These are phyloP conservation scores for Trematomus bernacchii DNA, from an alignment of 2,797 vertebrate species.

Conservation along the genomic window DNA sequence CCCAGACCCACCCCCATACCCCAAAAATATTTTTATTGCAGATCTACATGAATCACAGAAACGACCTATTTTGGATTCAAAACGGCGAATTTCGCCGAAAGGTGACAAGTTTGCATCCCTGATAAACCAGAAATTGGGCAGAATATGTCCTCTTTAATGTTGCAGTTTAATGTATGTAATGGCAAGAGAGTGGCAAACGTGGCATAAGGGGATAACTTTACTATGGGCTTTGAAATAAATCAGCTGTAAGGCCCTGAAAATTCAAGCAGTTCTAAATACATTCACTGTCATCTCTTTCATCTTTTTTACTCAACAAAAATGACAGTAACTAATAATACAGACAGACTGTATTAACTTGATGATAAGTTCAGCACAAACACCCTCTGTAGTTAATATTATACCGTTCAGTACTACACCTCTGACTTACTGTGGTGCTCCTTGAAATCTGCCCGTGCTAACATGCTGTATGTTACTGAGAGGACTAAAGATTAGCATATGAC, in stretches of 20 bases:
- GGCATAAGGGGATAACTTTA: constrained; percentile 54
- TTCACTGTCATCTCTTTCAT: background rate
- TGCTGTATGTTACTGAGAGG: constrained; percentile 92
- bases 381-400: constrained; percentile 83
- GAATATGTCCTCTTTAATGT: background rate
- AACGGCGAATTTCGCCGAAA: too few relatives aligned
- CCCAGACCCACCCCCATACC: too few relatives aligned
- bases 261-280: background rate
- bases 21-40: too few relatives aligned
- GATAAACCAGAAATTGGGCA: too few relatives aligned
- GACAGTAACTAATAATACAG: constrained; percentile 16
- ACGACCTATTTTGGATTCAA: too few relatives aligned
- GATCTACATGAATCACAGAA: too few relatives aligned
- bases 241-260: background rate
- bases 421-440: constrained; percentile 54
- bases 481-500: constrained; percentile 99
- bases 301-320: background rate
- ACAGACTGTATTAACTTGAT: constrained; percentile 87
- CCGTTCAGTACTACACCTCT: constrained; percentile 57
- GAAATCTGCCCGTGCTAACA: constrained; percentile 81
- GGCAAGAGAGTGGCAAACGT: constrained; percentile 15
- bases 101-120: too few relatives aligned
- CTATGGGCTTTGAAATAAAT: constrained; percentile 20
- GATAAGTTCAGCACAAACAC: constrained; percentile 12
- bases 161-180: background rate